phyloP scores from a whole-genome alignment of 2,888 invertebrate genomes.

The Imbricaverruca yamaguchii region DNA sequence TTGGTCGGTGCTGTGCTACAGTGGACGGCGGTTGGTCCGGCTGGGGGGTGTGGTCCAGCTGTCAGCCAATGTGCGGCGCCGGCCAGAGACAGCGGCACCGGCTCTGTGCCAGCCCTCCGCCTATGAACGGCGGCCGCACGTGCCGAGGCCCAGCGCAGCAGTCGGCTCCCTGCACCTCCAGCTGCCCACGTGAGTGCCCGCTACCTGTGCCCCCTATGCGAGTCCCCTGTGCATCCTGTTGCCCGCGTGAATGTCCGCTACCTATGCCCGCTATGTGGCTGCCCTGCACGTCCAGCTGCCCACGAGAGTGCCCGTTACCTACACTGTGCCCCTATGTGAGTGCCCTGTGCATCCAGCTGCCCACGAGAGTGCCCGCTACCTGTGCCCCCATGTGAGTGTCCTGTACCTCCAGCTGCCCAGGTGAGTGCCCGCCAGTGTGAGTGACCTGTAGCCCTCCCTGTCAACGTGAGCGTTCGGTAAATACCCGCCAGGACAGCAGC shows the following conservation, averaged over 20 bases:
- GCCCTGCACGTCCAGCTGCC: slow-evolving; percentile 73
- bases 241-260: slow-evolving; percentile 42
- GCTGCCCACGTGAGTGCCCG: slow-evolving; percentile 48
- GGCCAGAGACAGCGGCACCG: slow-evolving; percentile 74
- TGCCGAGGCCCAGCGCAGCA: slow-evolving; percentile 77
- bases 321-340: too few species aligned
- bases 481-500: too few species aligned
- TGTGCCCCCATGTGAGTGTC: slow-evolving; percentile 42
- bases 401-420: slow-evolving; percentile 65
- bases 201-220: not conserved
- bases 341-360: too few species aligned
- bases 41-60: slow-evolving; percentile 53
- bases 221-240: slow-evolving; percentile 66
- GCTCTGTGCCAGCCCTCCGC: slow-evolving; percentile 79
- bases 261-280: too few species aligned
- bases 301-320: slow-evolving; percentile 39
- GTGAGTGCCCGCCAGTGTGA: not conserved
- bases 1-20: not conserved
- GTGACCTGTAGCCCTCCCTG: too few species aligned
- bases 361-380: too few species aligned
- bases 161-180: slow-evolving; percentile 72
- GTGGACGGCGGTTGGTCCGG: slow-evolving; percentile 52
- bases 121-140: slow-evolving; percentile 79
- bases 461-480: too few species aligned
- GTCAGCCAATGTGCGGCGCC: slow-evolving; percentile 57